A percentile compares a stretch with the other conserved stretches of the same genome.
Conservation (phyloP, 2,888 invertebrate genomes). For the Schrankia costaestrigalis region DNA sequence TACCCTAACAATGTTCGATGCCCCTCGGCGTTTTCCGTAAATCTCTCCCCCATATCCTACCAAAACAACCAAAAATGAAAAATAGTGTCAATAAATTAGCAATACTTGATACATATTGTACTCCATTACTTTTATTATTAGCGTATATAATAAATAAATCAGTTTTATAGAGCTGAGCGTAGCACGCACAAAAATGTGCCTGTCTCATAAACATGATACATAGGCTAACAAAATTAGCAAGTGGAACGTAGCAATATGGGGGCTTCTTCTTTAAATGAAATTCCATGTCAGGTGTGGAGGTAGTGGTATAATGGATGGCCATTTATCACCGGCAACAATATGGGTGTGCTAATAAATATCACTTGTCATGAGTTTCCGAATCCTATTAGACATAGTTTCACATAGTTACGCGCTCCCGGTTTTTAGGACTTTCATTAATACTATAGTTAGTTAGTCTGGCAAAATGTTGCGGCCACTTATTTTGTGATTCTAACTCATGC, state of each 20-base stretch:
- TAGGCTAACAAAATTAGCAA: constrained; percentile 64
- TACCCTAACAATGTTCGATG: too few relatives aligned
- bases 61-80: too few relatives aligned
- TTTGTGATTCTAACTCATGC: too few relatives aligned
- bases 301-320: constrained; percentile 51
- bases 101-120: too few relatives aligned
- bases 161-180: constrained; percentile 43
- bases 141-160: constrained; percentile 46
- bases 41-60: too few relatives aligned
- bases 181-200: constrained; percentile 59
- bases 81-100: constrained; percentile 7
- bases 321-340: constrained; percentile 68
- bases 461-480: too few relatives aligned
- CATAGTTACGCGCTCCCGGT: constrained; percentile 14
- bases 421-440: too few relatives aligned
- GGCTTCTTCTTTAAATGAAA: constrained; percentile 71
- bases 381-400: constrained; percentile 36
- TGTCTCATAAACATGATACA: constrained; percentile 69
- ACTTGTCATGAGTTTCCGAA: constrained; percentile 55
- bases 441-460: too few relatives aligned
- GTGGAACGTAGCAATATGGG: constrained; percentile 47
- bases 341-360: constrained; percentile 65
- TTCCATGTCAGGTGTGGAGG: constrained; percentile 65
- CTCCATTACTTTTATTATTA: too few relatives aligned
- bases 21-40: too few relatives aligned